phyloP scores from a whole-genome alignment of 2,797 vertebrate species.

The Linurgus olivaceus region DNA sequence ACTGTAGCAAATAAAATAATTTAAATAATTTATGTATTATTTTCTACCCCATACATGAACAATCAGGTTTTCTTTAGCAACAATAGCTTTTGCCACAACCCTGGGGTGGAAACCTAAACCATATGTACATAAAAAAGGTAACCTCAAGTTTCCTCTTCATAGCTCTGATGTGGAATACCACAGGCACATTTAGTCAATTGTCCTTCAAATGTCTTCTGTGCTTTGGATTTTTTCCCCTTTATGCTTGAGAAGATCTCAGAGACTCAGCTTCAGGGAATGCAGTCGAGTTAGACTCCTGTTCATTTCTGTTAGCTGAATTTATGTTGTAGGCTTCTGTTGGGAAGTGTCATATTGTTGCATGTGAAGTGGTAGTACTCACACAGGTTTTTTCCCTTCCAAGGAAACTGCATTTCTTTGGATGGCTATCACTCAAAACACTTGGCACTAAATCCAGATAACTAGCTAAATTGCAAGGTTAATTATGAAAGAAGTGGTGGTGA shows the following conservation, averaged over 20 bases:
- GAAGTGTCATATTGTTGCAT: conserved; percentile 23
- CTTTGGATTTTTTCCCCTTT: conserved; percentile 25
- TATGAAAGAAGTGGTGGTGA: background rate
- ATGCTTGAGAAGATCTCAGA: conserved; percentile 40
- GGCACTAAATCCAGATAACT: background rate
- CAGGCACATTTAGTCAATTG: conserved; percentile 34
- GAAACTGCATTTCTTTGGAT: background rate
- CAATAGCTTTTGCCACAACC: background rate
- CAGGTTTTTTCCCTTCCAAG: background rate
- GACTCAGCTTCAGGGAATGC: background rate
- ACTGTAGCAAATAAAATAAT: background rate
- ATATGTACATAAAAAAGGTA: conserved; percentile 10
- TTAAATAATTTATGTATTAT: background rate
- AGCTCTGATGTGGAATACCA: conserved; percentile 42
- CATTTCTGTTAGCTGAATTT: conserved; percentile 31
- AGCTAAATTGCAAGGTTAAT: background rate
- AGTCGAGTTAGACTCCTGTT: background rate
- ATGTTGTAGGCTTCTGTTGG: background rate
- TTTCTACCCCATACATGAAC: background rate
- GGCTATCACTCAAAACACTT: background rate
- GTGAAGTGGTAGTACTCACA: background rate
- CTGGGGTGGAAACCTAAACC: conserved; percentile 10
- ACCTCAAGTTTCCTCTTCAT: conserved; percentile 30
- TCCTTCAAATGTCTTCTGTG: conserved; percentile 41
- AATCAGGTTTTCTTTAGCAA: background rate